A percentile compares a stretch with the other conserved stretches of the same genome.
Conservation (phyloP, 1,140 invertebrate genomes). For the Sesamia nonagrioides region DNA sequence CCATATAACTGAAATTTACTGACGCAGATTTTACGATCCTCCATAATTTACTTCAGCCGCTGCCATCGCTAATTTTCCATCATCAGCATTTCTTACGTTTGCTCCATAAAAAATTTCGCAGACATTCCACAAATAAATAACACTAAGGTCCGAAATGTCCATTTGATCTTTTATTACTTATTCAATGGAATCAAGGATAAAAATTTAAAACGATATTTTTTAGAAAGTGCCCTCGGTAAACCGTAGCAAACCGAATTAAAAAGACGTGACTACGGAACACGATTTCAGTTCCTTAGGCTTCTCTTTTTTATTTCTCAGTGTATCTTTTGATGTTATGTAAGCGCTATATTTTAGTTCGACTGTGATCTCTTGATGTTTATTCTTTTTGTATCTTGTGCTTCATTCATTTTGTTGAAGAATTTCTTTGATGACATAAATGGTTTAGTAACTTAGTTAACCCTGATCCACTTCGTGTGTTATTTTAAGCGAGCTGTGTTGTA, state of each 20-base stretch:
- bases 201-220: conserved; percentile 53
- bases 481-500: no score
- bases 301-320: conserved; percentile 56
- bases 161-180: conserved; percentile 48
- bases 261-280: conserved; percentile 70
- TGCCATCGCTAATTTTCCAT: conserved; percentile 32
- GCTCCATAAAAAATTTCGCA: conserved; percentile 40
- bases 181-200: conserved; percentile 50
- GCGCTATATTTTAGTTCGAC: conserved; percentile 9
- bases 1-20: background rate
- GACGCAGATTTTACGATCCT: background rate
- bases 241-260: conserved; percentile 69
- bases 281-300: conserved; percentile 59
- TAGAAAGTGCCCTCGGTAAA: conserved; percentile 66
- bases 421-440: background rate
- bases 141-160: conserved; percentile 14
- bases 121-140: conserved; percentile 33
- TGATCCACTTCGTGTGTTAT: no score
- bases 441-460: background rate
- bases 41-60: conserved; percentile 3
- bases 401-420: conserved; percentile 1
- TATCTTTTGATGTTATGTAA: conserved; percentile 43
- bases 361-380: background rate
- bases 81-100: background rate
- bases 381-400: background rate